Conservation (phyloP, 2,888 invertebrate species). For the Carabus problematicus region DNA sequence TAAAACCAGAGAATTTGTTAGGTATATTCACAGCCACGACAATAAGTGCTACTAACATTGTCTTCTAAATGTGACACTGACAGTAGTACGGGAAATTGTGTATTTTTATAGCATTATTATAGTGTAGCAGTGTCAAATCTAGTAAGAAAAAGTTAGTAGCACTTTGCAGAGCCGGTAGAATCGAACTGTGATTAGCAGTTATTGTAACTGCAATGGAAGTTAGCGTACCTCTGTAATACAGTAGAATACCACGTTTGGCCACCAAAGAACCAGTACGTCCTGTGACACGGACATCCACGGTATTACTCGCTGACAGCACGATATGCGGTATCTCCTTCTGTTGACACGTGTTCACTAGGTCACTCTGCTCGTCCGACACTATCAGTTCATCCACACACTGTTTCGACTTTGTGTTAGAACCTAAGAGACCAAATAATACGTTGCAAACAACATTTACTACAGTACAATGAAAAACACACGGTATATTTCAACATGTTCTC, state of each 20-base stretch:
- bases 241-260: constrained; percentile 29
- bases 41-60: background rate
- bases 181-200: background rate
- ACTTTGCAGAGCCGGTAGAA: background rate
- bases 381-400: constrained; percentile 28
- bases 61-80: background rate
- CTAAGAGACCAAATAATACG: no score
- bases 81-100: no score
- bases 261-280: constrained; percentile 30
- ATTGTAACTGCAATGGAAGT: background rate
- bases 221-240: constrained; percentile 27
- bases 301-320: constrained; percentile 10
- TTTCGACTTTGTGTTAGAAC: no score
- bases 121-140: background rate
- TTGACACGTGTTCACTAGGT: constrained; percentile 4
- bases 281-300: constrained; percentile 15
- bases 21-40: background rate
- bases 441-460: no score
- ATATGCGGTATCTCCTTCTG: constrained; percentile 10
- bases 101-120: background rate
- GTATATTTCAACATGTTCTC: no score
- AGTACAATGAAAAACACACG: no score
- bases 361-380: background rate
- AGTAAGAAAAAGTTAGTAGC: background rate
- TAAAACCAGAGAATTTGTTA: background rate